Evolutionary conservation across 2,888 invertebrate species (phyloP), one percentile per base, ranked within the genome.

Genomic region (Cyrtodaria siliqua): DNA sequence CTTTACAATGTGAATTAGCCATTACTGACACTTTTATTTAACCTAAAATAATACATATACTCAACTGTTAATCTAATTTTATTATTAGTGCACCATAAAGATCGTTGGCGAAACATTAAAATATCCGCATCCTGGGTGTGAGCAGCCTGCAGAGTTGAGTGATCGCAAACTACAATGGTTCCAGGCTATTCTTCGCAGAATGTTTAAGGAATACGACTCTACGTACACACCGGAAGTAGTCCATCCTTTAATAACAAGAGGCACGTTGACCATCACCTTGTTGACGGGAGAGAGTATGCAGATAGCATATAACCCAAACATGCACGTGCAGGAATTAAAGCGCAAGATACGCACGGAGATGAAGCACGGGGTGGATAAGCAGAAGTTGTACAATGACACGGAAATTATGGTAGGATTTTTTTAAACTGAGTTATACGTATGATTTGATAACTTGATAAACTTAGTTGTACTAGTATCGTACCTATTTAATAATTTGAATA

Each of bases 331-430:
- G 0, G 61, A 80, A 16, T 52, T 86, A 52, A 85, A 86, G 40
- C 26, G 40, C 6, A 62, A 57, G 16, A 81, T 86, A 16, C 44
- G 78, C 9, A 18, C 12, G 1, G 42, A 76, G 29, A 47, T 83
- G 40, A 69, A 75, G 2, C 83, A 84, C 57, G 76, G 79, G 8
- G 55, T 63, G 2, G 64, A 63, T 12, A 85, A 84, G 49, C 86
- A 86, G 63, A 85, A 83, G 40, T 63, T 84, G 16, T 83, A 79
- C 57, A 79, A 83, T 29, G 82, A 78, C 8, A 75, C 53, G n/a
- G 86, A 84, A 67, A 26, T 86, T 16, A 57, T 64, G 61, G 86
- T 85, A 79, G 64, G 20, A 44, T 20, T 44, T 44, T 16, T 9
- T 44, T 44, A 9, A 16, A 44, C 16, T n/a, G n/a, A n/a, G n/a